These are phyloP conservation scores for Eupithecia vulgata DNA, from an alignment of 2,888 invertebrate genomes.

Conservation along the genomic window DNA sequence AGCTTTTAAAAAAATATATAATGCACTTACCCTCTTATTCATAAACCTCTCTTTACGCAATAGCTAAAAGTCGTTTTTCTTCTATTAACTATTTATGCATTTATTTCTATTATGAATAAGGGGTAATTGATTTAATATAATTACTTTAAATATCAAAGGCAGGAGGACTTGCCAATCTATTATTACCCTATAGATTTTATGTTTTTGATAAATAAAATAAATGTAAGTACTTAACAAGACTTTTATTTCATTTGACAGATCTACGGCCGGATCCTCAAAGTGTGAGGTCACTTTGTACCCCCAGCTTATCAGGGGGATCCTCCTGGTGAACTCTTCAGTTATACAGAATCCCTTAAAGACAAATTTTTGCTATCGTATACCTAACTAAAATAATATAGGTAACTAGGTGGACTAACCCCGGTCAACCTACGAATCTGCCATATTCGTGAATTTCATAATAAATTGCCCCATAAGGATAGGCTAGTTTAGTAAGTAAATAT, in stretches of 20 bases:
- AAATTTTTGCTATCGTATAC: too few relatives aligned
- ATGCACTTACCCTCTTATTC: background rate
- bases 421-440: too few relatives aligned
- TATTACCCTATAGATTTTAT: background rate
- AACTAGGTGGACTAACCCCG: too few relatives aligned
- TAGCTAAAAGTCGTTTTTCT: background rate
- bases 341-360: too few relatives aligned
- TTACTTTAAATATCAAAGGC: background rate
- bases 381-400: too few relatives aligned
- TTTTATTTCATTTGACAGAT: background rate
- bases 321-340: too few relatives aligned
- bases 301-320: too few relatives aligned
- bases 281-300: too few relatives aligned
- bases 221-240: background rate
- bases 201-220: background rate
- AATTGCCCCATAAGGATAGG: too few relatives aligned
- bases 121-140: background rate
- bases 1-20: background rate
- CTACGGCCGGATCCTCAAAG: too few relatives aligned
- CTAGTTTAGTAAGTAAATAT: too few relatives aligned
- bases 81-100: background rate
- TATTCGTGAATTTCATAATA: too few relatives aligned
- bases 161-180: background rate
- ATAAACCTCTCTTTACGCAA: background rate
- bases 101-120: background rate